Conservation (phyloP, 2,797 vertebrate genomes). For the Pipistrellus kuhlii region DNA sequence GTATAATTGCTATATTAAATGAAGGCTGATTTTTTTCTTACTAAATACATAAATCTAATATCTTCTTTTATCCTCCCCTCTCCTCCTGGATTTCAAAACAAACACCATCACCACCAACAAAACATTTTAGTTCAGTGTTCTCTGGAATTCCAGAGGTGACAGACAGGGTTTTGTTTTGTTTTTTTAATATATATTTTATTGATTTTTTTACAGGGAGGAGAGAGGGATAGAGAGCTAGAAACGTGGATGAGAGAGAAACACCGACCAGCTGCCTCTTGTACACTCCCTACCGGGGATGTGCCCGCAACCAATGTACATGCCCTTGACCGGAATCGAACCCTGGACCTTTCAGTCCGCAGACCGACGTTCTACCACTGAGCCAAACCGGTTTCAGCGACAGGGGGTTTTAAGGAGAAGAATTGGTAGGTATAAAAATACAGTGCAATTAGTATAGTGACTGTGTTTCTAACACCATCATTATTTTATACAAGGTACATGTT, state of each 20-base stretch:
- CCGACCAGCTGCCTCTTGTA: no score
- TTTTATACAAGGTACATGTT: neutral
- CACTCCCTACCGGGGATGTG: no score
- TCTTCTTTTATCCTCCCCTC: no score
- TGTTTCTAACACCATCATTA: neutral
- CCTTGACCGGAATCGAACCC: no score
- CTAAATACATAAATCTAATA: neutral
- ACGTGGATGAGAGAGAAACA: no score
- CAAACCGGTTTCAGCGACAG: neutral
- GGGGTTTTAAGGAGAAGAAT: neutral
- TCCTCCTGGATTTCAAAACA: neutral
- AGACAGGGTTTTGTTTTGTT: neutral
- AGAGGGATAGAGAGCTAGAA: no score
- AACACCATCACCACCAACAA: neutral
- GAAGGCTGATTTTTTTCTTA: neutral
- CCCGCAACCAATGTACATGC: no score
- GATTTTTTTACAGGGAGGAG: no score
- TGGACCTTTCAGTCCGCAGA: no score
- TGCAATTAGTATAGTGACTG: neutral
- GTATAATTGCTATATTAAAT: neutral
- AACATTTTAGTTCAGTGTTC: neutral
- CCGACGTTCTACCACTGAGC: no score
- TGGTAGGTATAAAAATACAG: neutral
- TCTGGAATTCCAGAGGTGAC: neutral
- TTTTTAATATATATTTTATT: no score